phyloP scores from a whole-genome alignment of 1,140 invertebrate genomes.

The Halesus radiatus region DNA sequence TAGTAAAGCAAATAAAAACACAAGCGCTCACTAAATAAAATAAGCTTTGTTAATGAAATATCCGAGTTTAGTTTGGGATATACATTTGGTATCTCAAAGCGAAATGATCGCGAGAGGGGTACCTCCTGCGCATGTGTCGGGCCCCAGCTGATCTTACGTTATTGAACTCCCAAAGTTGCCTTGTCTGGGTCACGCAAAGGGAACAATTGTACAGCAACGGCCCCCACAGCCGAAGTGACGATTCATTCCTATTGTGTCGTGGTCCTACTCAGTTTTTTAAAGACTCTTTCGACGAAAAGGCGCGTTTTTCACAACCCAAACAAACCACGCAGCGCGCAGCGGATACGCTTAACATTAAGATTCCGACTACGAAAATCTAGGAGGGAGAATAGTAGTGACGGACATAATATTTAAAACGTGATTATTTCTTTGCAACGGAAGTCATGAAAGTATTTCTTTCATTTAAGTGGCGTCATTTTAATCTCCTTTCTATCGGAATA shows the following conservation, averaged over 20 bases:
- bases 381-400: not conserved
- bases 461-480: not conserved
- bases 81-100: too few species aligned
- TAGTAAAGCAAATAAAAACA: too few species aligned
- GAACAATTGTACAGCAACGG: not conserved
- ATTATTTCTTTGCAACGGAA: not conserved
- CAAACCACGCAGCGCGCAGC: not conserved
- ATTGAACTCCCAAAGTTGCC: conserved; percentile 38
- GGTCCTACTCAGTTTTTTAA: not conserved
- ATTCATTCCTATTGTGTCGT: not conserved
- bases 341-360: conserved; percentile 15
- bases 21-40: too few species aligned
- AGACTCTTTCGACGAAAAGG: not conserved
- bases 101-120: not conserved
- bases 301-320: not conserved
- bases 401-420: not conserved
- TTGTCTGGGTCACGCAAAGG: not conserved
- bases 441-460: not conserved
- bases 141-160: conserved; percentile 36
- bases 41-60: too few species aligned
- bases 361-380: conserved; percentile 13
- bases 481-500: not conserved
- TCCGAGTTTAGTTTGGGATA: too few species aligned
- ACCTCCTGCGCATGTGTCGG: conserved; percentile 8
- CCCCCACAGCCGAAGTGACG: not conserved